Conservation (phyloP, 1,140 invertebrate species). For the Idris sp. region DNA sequence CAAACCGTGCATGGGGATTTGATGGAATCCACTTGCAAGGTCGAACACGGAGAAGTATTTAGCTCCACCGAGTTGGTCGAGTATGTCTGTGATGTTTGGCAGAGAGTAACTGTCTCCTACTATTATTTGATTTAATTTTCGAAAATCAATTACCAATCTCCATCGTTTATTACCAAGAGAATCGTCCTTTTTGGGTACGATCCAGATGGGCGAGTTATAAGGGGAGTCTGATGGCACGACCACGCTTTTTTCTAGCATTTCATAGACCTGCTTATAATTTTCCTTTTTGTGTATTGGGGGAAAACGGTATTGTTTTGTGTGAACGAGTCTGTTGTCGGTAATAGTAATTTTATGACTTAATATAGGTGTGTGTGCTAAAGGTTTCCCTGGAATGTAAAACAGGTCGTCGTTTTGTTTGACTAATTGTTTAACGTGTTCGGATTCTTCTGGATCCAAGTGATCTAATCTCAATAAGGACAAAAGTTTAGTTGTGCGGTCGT, state of each 20-base stretch:
- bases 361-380: neutral
- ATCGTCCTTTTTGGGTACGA: constrained; percentile 6
- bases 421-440: neutral
- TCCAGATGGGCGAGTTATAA: too few species aligned
- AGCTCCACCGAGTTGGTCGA: constrained; percentile 5
- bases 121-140: constrained; percentile 5
- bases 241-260: constrained; percentile 4
- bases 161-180: constrained; percentile 8
- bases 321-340: neutral
- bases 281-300: neutral
- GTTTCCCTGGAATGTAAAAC: constrained; percentile 4
- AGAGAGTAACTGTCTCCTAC: constrained; percentile 14
- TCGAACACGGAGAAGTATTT: constrained; percentile 21
- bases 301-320: neutral
- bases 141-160: constrained; percentile 24
- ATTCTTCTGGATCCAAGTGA: neutral
- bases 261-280: constrained; percentile 6
- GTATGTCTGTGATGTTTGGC: constrained; percentile 13
- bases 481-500: too few species aligned
- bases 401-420: neutral
- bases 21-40: constrained; percentile 15
- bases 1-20: neutral
- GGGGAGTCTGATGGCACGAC: neutral
- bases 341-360: constrained; percentile 7
- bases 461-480: neutral